Evolutionary conservation across 1,140 invertebrate species (phyloP).

Genomic region (Drosophila parvula): DNA sequence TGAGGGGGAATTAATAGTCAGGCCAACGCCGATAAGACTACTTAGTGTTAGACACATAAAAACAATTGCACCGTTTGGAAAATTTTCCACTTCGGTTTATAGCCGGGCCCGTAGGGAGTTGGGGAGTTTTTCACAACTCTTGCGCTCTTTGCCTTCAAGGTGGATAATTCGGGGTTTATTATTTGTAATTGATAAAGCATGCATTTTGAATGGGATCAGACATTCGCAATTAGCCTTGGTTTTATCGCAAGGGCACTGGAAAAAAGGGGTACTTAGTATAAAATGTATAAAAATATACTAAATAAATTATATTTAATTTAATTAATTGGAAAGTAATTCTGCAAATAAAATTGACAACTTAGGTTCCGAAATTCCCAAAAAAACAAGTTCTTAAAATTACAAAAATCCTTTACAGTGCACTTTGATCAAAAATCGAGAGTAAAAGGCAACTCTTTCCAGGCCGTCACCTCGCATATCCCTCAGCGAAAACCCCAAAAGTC

Average conservation of each 20-base stretch:
- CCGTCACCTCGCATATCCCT: conserved; percentile 55
- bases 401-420: neutral
- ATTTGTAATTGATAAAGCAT: conserved; percentile 31
- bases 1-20: conserved; percentile 8
- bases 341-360: neutral
- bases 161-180: conserved; percentile 44
- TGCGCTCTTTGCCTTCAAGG: conserved; percentile 35
- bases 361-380: neutral
- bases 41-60: conserved; percentile 34
- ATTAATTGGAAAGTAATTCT: neutral
- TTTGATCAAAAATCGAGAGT: neutral
- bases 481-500: conserved; percentile 53
- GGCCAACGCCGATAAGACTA: conserved; percentile 20
- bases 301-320: no score
- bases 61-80: conserved; percentile 55
- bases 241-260: conserved; percentile 1
- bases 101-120: conserved; percentile 8
- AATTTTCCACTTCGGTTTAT: conserved; percentile 56
- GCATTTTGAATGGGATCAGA: conserved; percentile 7
- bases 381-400: neutral
- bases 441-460: conserved; percentile 26
- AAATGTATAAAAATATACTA: neutral
- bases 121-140: conserved; percentile 55
- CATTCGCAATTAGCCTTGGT: conserved; percentile 28
- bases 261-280: neutral